A percentile compares a stretch with the other conserved stretches of the same genome.
These are phyloP conservation scores for Carettochelys insculpta DNA, from an alignment of 2,113 vertebrate genomes.

Conservation along the genomic window DNA sequence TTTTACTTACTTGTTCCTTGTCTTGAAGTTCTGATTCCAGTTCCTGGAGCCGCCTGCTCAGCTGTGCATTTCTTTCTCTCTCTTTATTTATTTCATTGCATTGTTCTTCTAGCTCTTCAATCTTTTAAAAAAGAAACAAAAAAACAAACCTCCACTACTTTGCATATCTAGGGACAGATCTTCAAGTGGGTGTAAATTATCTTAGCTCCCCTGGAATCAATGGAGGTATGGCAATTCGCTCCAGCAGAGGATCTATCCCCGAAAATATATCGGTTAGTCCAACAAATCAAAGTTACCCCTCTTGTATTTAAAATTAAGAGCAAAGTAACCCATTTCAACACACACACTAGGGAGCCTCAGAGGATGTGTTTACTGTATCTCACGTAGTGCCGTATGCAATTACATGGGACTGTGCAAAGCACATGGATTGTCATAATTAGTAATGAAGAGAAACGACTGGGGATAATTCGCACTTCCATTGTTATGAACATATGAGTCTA, in stretches of 20 bases:
- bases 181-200: background rate
- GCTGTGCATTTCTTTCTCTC: constrained; percentile 86
- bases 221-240: background rate
- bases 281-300: background rate
- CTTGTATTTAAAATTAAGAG: constrained; percentile 18
- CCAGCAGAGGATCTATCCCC: background rate
- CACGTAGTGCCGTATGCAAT: background rate
- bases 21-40: constrained; percentile 90
- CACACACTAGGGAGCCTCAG: background rate
- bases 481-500: background rate
- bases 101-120: constrained; percentile 88
- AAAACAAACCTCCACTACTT: background rate
- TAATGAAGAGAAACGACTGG: background rate
- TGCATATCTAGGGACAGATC: background rate
- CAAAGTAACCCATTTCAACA: background rate
- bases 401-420: background rate
- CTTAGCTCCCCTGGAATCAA: background rate
- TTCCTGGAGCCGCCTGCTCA: constrained; percentile 85
- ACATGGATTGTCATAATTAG: background rate
- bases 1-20: constrained; percentile 87
- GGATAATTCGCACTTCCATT: constrained; percentile 6
- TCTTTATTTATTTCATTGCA: constrained; percentile 88
- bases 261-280: background rate
- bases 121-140: constrained; percentile 84
- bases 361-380: background rate